Evolutionary conservation across 2,113 vertebrate genomes (phyloP).

Genomic region (Protobothrops flavoviridis): DNA sequence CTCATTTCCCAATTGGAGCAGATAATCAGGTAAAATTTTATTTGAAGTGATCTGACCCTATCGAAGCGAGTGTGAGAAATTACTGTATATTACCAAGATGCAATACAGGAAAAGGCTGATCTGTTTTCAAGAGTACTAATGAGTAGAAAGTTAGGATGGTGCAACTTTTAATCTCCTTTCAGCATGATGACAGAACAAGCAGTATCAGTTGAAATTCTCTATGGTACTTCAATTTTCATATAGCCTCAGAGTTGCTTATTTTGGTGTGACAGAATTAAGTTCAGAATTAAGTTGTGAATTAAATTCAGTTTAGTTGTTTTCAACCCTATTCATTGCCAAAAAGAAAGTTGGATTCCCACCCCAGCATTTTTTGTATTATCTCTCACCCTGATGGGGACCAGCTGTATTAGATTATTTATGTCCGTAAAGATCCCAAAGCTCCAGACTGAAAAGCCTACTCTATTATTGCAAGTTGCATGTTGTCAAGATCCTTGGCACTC

Average conservation of each 20-base stretch:
- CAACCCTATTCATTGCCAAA: neutral
- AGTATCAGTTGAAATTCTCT: neutral
- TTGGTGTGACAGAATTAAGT: neutral
- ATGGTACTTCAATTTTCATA: neutral
- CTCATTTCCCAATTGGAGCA: neutral
- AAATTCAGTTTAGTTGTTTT: neutral
- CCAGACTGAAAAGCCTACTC: neutral
- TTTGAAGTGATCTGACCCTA: neutral
- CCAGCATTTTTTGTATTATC: neutral
- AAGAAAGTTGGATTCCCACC: neutral
- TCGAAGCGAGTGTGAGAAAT: neutral
- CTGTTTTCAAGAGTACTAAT: neutral
- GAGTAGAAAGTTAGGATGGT: neutral
- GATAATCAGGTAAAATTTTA: neutral
- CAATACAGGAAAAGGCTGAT: neutral
- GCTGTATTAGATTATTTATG: neutral
- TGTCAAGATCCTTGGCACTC: neutral
- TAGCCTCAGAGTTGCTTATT: neutral
- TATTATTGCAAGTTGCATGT: neutral
- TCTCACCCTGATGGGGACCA: neutral
- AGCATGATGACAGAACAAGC: neutral
- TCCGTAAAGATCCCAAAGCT: neutral
- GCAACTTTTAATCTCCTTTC: neutral
- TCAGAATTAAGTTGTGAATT: neutral
- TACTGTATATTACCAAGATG: neutral